Evolutionary conservation across 1,140 invertebrate species (phyloP), one percentile per base, ranked within the genome.

Genomic region (Aradophagus sp.): DNA sequence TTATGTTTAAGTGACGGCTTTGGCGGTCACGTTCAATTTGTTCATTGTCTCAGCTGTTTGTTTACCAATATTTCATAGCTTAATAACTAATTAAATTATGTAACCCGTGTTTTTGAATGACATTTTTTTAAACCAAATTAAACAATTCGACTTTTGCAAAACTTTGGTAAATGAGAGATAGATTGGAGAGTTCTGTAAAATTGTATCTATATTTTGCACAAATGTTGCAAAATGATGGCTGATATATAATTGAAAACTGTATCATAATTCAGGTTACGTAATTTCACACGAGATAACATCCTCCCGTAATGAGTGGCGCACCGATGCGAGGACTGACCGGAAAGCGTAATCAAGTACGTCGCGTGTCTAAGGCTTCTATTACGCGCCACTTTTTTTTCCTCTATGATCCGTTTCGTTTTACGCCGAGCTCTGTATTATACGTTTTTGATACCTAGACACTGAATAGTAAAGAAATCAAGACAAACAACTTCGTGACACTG

Each of bases 231-330:
- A n/a, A n/a, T n/a, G n/a, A n/a, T n/a, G n/a, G n/a, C n/a, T n/a
- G n/a, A n/a, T n/a, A n/a, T n/a, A n/a, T n/a, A n/a, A n/a, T n/a
- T n/a, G n/a, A 41, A 14, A 17, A 23, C 32, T 29, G 19, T 52
- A 56, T 62, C 61, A 52, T 63, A 59, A 73, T 63, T 68, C 62
- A 42, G 45, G 63, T 73, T 73, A 53, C 63, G 59, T 65, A 63
- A 73, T 68, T 69, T 68, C 59, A 63, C 58, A 73, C 58, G 58
- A 73, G 58, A 68, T 68, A 73, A 62, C 62, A 73, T 67, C 58
- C 63, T 67, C 63, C 41, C 23, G 38, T 61, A 55, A 56, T 52
- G 17, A 65, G 62, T 62, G 50, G 32, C 29, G 69, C 69, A 52
- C 19, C 10, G 69, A 62, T 52, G 56, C 52, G 52, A 52, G 39